A percentile compares a stretch with the other conserved stretches of the same genome.
phyloP scores from a whole-genome alignment of 1,140 invertebrate genomes.

The Prorops nasuta region DNA sequence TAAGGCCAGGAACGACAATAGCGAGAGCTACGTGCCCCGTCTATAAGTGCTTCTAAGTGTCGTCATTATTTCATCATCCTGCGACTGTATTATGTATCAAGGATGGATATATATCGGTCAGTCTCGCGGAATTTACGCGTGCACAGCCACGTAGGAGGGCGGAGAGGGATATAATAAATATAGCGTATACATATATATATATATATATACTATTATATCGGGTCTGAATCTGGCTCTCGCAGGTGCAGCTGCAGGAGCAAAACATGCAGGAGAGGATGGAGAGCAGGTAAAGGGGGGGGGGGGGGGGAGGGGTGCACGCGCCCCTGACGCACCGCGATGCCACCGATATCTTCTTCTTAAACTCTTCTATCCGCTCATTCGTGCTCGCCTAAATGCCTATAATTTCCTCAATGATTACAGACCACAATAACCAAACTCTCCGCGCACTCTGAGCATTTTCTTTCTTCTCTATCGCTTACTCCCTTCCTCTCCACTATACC shows the following conservation, averaged over 20 bases:
- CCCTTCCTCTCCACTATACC: no score
- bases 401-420: constrained; percentile 55
- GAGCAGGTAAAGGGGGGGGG: constrained; percentile 9
- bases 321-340: constrained; percentile 46
- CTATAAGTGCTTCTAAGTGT: no score
- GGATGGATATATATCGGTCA: no score
- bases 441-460: no score
- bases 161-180: constrained; percentile 7
- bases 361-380: constrained; percentile 51
- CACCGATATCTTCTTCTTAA: constrained; percentile 46
- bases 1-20: no score
- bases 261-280: constrained; percentile 10
- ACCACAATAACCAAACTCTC: constrained; percentile 37
- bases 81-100: no score
- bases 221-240: constrained; percentile 42
- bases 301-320: constrained; percentile 36
- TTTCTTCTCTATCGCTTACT: no score
- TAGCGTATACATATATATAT: constrained; percentile 17
- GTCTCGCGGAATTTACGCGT: constrained; percentile 29
- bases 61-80: no score
- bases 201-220: no score
- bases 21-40: no score
- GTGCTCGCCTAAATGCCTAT: constrained; percentile 53
- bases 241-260: constrained; percentile 34
- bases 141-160: constrained; percentile 4